phyloP scores from a whole-genome alignment of 1,140 invertebrate species.

The Ylistrum balloti region DNA sequence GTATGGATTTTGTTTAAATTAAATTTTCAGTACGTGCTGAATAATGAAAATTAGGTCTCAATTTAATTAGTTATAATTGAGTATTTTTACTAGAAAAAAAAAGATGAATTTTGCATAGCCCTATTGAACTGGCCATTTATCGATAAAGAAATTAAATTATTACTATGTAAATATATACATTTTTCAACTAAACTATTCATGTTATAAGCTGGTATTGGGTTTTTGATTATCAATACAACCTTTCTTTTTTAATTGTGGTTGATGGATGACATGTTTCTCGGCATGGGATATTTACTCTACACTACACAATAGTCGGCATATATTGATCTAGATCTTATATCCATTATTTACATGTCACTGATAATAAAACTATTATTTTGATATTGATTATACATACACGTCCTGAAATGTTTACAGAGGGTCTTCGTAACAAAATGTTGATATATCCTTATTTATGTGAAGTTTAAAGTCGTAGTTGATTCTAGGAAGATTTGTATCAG shows the following conservation, averaged over 20 bases:
- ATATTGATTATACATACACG: not conserved
- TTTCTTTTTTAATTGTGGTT: not conserved
- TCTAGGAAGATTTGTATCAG: not conserved
- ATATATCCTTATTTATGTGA: not conserved
- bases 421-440: not conserved
- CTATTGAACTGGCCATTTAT: too few relatives aligned
- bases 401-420: not conserved
- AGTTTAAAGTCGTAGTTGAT: not conserved
- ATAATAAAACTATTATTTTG: not conserved
- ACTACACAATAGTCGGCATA: not conserved
- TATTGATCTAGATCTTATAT: not conserved
- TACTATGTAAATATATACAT: too few relatives aligned
- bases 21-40: too few relatives aligned
- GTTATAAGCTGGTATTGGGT: not conserved
- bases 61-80: too few relatives aligned
- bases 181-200: too few relatives aligned
- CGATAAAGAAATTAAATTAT: too few relatives aligned
- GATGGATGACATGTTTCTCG: not conserved
- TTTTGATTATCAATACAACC: not conserved
- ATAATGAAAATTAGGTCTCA: too few relatives aligned
- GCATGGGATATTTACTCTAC: slow-evolving; percentile 16
- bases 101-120: too few relatives aligned
- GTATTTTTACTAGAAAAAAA: too few relatives aligned
- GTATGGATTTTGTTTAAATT: too few relatives aligned
- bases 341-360: not conserved